Evolutionary conservation across 1,140 invertebrate species (phyloP).

Genomic region (Nixonia krombeini): DNA sequence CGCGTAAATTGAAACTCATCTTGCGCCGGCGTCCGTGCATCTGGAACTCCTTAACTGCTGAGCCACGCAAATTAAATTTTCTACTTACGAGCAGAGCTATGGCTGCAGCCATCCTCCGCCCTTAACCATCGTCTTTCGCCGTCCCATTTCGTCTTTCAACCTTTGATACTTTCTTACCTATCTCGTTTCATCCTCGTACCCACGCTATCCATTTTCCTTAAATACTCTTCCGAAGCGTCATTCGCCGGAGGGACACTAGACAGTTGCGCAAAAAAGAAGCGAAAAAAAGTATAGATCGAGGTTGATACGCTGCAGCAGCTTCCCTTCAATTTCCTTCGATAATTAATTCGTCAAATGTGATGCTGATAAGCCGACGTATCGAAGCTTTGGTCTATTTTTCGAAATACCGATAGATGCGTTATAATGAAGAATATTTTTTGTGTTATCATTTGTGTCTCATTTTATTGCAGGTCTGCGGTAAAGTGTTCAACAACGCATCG

Average conservation of each 20-base stretch:
- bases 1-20: constrained; percentile 64
- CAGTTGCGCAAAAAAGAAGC: no score
- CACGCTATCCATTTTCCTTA: constrained; percentile 31
- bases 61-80: constrained; percentile 70
- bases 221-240: constrained; percentile 25
- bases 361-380: constrained; percentile 22
- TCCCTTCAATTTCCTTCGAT: no score
- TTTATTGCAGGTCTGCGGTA: constrained; percentile 86
- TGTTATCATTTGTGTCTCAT: constrained; percentile 31
- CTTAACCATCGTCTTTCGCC: constrained; percentile 1
- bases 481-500: constrained; percentile 97
- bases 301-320: no score
- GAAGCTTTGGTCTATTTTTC: constrained; percentile 23
- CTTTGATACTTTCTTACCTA: constrained; percentile 39
- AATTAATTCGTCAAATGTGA: no score
- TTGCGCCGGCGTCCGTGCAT: constrained; percentile 55
- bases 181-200: constrained; percentile 18
- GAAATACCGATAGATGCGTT: constrained; percentile 22
- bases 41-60: constrained; percentile 63
- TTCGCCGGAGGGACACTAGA: no score
- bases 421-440: constrained; percentile 33
- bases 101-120: constrained; percentile 34
- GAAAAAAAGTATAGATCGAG: no score
- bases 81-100: constrained; percentile 59
- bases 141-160: constrained; percentile 23